These are phyloP conservation scores for Proctacanthus coquilletti DNA, from an alignment of 1,140 invertebrate genomes.

Conservation along the genomic window DNA sequence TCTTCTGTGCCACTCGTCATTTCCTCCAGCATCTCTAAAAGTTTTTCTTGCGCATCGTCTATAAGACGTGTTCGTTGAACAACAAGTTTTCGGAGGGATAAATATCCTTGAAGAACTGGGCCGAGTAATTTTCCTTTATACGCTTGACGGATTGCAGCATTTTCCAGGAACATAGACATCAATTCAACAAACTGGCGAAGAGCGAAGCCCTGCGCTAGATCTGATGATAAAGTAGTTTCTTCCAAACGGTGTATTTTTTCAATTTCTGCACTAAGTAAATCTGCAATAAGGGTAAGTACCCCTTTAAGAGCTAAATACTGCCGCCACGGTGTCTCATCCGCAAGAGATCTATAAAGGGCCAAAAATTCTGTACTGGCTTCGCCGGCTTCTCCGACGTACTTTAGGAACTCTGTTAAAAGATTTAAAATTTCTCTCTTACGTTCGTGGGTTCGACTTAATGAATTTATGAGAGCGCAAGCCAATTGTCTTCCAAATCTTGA, in stretches of 20 bases:
- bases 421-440: slow-evolving; percentile 50
- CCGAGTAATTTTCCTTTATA: slow-evolving; percentile 82
- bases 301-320: slow-evolving; percentile 82
- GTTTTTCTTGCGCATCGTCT: slow-evolving; percentile 92
- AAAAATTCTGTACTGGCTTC: slow-evolving; percentile 88
- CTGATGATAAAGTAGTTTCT: slow-evolving; percentile 82
- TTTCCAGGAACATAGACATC: slow-evolving; percentile 66
- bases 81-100: slow-evolving; percentile 76
- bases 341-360: slow-evolving; percentile 67
- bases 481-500: slow-evolving; percentile 76
- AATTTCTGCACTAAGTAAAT: slow-evolving; percentile 77
- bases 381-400: slow-evolving; percentile 67
- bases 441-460: slow-evolving; percentile 42
- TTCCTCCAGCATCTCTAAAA: slow-evolving; percentile 87
- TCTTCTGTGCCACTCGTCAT: slow-evolving; percentile 94
- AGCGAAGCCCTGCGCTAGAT: slow-evolving; percentile 83
- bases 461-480: slow-evolving; percentile 76
- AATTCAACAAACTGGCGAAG: slow-evolving; percentile 77
- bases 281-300: slow-evolving; percentile 67
- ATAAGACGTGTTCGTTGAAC: slow-evolving; percentile 89
- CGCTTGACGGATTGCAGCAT: slow-evolving; percentile 66
- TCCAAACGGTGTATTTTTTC: slow-evolving; percentile 70
- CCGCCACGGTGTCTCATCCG: slow-evolving; percentile 75
- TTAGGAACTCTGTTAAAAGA: slow-evolving; percentile 73
- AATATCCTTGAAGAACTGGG: slow-evolving; percentile 82